A percentile compares a stretch with the other conserved stretches of the same genome.
Conservation (phyloP, 2,113 vertebrate genomes). For the Clupea harengus region DNA sequence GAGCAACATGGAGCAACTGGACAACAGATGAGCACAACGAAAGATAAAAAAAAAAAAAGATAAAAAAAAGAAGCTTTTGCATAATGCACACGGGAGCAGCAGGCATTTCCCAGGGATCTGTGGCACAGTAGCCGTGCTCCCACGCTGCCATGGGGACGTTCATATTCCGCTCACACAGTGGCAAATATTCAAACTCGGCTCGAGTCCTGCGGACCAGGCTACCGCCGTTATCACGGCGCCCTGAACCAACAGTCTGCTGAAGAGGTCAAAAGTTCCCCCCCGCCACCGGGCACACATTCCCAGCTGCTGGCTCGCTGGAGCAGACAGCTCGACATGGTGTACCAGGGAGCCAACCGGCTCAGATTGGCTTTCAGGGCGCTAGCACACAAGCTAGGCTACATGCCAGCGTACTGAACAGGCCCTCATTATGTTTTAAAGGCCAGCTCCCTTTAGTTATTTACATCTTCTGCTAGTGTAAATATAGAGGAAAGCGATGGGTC, state of each 20-base stretch:
- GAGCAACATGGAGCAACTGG: background rate
- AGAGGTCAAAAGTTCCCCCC: background rate
- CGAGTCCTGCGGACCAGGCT: background rate
- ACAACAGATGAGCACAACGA: background rate
- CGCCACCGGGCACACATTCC: background rate
- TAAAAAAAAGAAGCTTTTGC: background rate
- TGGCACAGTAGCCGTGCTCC: no score
- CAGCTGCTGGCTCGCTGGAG: background rate
- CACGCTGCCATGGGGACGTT: background rate
- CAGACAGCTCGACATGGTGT: background rate
- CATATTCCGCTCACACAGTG: background rate
- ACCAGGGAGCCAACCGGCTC: background rate
- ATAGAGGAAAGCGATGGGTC: background rate
- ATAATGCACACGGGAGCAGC: background rate
- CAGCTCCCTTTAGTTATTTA: background rate
- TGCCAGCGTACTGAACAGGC: no score
- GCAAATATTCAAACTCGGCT: conserved; percentile 10
- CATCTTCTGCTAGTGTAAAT: background rate
- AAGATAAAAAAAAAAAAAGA: background rate
- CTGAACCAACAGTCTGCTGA: background rate
- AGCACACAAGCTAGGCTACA: no score
- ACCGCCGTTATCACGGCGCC: background rate
- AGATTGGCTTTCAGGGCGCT: background rate
- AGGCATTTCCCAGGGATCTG: background rate
- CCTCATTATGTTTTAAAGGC: no score